Conservation (phyloP, 1,140 invertebrate genomes). For the Radopholus similis region DNA sequence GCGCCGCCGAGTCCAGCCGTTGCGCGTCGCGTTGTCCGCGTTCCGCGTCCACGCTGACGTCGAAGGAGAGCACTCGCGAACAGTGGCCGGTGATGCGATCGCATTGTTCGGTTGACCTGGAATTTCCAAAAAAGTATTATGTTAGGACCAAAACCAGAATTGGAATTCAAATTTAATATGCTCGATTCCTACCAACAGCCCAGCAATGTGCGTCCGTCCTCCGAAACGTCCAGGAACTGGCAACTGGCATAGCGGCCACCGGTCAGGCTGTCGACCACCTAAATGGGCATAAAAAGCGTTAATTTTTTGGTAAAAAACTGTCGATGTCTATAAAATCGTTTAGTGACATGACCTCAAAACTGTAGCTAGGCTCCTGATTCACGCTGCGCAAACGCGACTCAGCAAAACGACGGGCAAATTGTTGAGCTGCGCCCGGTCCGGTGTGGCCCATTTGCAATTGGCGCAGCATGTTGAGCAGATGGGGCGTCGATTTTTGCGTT, state of each 20-base stretch:
- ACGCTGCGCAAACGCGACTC: background rate
- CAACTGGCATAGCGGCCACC: conserved; percentile 24
- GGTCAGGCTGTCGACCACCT: background rate
- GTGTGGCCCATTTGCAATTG: background rate
- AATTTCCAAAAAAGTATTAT: background rate
- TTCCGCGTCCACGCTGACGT: conserved; percentile 5
- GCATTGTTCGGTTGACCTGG: background rate
- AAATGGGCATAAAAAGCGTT: background rate
- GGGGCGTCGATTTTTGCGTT: background rate
- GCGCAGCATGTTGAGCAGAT: background rate
- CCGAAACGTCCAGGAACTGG: conserved; percentile 29
- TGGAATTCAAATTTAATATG: background rate
- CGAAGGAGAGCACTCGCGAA: conserved; percentile 24
- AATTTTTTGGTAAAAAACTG: conserved; percentile 5
- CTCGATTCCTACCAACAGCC: conserved; percentile 28
- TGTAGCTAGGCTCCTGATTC: conserved; percentile 16
- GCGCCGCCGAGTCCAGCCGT: conserved; percentile 9
- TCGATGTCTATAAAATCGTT: background rate
- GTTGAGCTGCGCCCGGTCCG: background rate
- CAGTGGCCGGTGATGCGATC: conserved; percentile 4
- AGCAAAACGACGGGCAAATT: background rate
- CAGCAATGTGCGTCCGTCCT: conserved; percentile 22
- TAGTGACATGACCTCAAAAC: conserved; percentile 13
- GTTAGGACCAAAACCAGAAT: background rate
- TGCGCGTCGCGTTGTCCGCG: background rate